Base-by-base conservation (phyloP, 2,797 vertebrate species). In the Helarctos malayanus region DNA sequence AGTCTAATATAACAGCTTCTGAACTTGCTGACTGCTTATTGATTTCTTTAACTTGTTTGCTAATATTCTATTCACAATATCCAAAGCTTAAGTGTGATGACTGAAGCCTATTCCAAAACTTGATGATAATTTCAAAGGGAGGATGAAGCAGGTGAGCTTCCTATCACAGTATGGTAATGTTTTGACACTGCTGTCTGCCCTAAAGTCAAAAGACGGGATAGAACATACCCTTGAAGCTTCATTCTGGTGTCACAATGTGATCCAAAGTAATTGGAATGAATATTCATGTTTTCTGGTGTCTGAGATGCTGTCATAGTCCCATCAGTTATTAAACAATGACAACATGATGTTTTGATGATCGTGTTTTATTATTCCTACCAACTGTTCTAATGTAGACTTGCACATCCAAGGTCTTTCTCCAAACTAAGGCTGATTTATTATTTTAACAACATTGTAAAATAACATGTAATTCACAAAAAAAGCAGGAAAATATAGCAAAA, bases 201-300 rank as follows among this genome's bases (percentile, higher is more conserved):
- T 93, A 25, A 82, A 92, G 71, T 93, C 91, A 59, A 45, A 90
- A 68, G 79, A 89, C 8, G 65, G 91, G 65, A 85, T 91, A 92
- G 29, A 78, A 80, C 93, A 89, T 94, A 78, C 18, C 75, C 82
- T 86, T 95, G 76, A 97, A 98, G 54, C 93, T 94, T 98, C 92
- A 57, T 82, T 98, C 73, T 96, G 94, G 98, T 98, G 98, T 98
- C 97, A 98, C 89, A 69, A 7, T 84, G 45, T 93, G 94, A 95
- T 84, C 89, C 92, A 73, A 95, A 95, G 80, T 95, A 69, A 61
- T 81, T 45, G 52, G 56, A 91, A 98, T 98, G 97, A 98, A 98
- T 99, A 99, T 98, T 98, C 98, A 98, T 98, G 56, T 71, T 90
- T 86, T 92, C 32, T 85, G 73, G 59, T 94, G 89, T 97, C 88